phyloP scores from a whole-genome alignment of 2,888 invertebrate species.

The Heliconius erato region DNA sequence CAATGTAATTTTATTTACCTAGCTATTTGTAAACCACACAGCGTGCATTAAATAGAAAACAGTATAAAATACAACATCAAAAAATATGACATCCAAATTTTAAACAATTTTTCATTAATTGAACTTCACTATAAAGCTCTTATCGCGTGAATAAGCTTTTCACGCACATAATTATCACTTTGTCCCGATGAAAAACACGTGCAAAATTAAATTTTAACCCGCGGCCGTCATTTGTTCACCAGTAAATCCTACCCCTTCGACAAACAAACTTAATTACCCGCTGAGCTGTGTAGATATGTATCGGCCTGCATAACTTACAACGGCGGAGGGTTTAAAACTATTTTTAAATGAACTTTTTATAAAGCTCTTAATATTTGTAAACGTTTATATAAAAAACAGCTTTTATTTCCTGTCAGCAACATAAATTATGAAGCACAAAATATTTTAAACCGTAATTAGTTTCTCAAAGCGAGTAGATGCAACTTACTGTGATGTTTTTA shows the following conservation, averaged over 20 bases:
- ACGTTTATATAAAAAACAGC: constrained; percentile 38
- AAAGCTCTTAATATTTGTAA: constrained; percentile 27
- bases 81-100: not conserved
- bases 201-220: constrained; percentile 28
- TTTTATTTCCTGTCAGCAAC: constrained; percentile 42
- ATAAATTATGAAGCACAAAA: constrained; percentile 34
- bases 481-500: constrained; percentile 18
- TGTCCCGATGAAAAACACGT: not conserved
- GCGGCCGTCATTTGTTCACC: constrained; percentile 28
- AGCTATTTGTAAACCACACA: not conserved
- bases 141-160: constrained; percentile 17
- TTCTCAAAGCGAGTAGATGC: constrained; percentile 33
- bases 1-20: not conserved
- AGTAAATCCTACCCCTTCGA: constrained; percentile 47
- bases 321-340: constrained; percentile 27
- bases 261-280: constrained; percentile 58
- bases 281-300: constrained; percentile 45
- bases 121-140: constrained; percentile 8
- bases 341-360: constrained; percentile 26
- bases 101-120: constrained; percentile 1
- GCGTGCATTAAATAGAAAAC: not conserved
- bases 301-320: constrained; percentile 38
- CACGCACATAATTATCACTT: constrained; percentile 25
- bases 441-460: constrained; percentile 30
- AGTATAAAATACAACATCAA: not conserved